These are phyloP conservation scores for Catocala sponsa DNA, from an alignment of 2,888 invertebrate species.

Conservation along the genomic window DNA sequence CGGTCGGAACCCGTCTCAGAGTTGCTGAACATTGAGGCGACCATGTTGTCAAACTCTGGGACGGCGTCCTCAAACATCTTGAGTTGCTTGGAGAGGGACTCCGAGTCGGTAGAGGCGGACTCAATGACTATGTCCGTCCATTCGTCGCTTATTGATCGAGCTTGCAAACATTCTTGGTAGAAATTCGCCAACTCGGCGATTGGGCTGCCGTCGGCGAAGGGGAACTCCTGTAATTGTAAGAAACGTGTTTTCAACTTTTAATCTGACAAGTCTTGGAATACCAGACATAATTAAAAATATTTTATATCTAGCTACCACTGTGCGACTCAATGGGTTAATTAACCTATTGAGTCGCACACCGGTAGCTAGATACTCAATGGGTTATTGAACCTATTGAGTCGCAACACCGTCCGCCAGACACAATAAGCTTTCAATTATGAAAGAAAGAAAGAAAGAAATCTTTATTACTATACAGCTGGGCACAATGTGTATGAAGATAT, in stretches of 20 bases:
- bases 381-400: too few species aligned
- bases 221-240: constrained; percentile 90
- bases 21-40: constrained; percentile 90
- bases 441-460: too few species aligned
- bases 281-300: too few species aligned
- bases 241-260: not conserved
- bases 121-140: constrained; percentile 66
- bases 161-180: constrained; percentile 93
- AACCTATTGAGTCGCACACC: too few species aligned
- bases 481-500: too few species aligned
- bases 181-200: constrained; percentile 93
- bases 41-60: constrained; percentile 92
- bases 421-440: too few species aligned
- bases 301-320: too few species aligned
- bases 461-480: too few species aligned
- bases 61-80: constrained; percentile 92
- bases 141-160: constrained; percentile 78
- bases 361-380: not conserved
- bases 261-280: not conserved
- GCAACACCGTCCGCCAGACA: too few species aligned
- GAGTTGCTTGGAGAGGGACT: constrained; percentile 91
- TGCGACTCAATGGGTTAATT: not conserved
- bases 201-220: constrained; percentile 92
- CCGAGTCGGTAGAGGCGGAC: constrained; percentile 68
- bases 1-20: constrained; percentile 69